Percentiles rank a stretch among this genome's conserved stretches.
Evolutionary conservation across 2,888 invertebrate species (phyloP).

Genomic region (Standfussiana lucernea): DNA sequence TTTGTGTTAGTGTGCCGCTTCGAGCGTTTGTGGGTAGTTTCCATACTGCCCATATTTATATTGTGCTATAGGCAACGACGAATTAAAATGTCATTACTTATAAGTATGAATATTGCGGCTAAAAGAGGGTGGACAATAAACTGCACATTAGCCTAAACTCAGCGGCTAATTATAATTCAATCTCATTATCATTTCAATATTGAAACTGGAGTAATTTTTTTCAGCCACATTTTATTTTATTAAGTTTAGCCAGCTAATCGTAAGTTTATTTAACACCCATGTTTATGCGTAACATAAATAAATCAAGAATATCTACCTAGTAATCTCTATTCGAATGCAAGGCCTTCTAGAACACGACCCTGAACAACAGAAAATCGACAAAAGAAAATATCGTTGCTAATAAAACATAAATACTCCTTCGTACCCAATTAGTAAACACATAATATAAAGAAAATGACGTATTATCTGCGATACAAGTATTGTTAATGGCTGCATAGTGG

Average conservation of each 20-base stretch:
- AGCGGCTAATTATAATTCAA: not conserved
- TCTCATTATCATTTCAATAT: not conserved
- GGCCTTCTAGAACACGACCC: not conserved
- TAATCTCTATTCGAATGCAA: slow-evolving; percentile 20
- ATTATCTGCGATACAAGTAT: slow-evolving; percentile 53
- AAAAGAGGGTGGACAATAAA: not conserved
- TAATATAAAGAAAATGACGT: slow-evolving; percentile 56
- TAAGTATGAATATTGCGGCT: not conserved
- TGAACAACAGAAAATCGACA: slow-evolving; percentile 29
- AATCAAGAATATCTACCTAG: not conserved
- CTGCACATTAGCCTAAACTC: not conserved
- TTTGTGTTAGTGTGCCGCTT: no score
- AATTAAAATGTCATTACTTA: not conserved
- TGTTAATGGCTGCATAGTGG: slow-evolving; percentile 62
- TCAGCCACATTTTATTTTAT: not conserved
- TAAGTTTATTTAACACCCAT: not conserved
- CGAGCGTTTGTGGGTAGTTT: no score
- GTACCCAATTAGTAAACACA: slow-evolving; percentile 59
- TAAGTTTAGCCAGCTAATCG: not conserved
- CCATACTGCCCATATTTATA: no score
- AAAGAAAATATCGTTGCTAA: slow-evolving; percentile 13
- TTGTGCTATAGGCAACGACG: no score
- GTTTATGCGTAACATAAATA: not conserved
- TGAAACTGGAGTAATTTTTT: not conserved
- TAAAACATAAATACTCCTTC: slow-evolving; percentile 56